Evolutionary conservation across 2,113 vertebrate genomes (phyloP).

Genomic region (Octodon degus): DNA sequence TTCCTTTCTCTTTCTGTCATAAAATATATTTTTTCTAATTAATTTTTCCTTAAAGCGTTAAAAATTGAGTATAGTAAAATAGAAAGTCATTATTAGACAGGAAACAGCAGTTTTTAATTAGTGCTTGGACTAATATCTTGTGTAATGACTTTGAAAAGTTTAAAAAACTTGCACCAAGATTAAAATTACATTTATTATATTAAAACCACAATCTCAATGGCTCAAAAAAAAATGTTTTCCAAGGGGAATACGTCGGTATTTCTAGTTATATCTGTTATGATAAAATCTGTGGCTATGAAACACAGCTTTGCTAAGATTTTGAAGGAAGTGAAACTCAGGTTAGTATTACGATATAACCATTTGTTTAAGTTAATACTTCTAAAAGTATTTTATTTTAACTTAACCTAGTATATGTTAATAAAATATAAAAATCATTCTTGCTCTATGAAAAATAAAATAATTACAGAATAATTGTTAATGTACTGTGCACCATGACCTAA

Average conservation of each 20-base stretch:
- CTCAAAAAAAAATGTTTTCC: neutral
- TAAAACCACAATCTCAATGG: neutral
- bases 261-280: neutral
- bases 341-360: slow-evolving; percentile 5
- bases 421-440: neutral
- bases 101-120: slow-evolving; percentile 29
- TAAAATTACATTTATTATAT: slow-evolving; percentile 28
- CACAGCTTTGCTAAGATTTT: slow-evolving; percentile 54
- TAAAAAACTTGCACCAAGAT: slow-evolving; percentile 21
- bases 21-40: slow-evolving; percentile 44
- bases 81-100: neutral
- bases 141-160: slow-evolving; percentile 40
- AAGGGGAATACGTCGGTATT: neutral
- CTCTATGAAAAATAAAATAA: neutral
- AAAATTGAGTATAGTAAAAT: slow-evolving; percentile 49
- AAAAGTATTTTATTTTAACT: neutral
- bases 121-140: slow-evolving; percentile 19
- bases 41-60: slow-evolving; percentile 54
- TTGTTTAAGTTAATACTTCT: slow-evolving; percentile 7
- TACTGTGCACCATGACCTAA: neutral
- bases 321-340: neutral
- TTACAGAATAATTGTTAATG: neutral
- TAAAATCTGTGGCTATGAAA: slow-evolving; percentile 14
- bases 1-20: neutral
- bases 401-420: neutral